Evolutionary conservation across 2,888 invertebrate species (phyloP), one percentile per base, ranked within the genome.

Genomic region (Scotopteryx bipunctaria): DNA sequence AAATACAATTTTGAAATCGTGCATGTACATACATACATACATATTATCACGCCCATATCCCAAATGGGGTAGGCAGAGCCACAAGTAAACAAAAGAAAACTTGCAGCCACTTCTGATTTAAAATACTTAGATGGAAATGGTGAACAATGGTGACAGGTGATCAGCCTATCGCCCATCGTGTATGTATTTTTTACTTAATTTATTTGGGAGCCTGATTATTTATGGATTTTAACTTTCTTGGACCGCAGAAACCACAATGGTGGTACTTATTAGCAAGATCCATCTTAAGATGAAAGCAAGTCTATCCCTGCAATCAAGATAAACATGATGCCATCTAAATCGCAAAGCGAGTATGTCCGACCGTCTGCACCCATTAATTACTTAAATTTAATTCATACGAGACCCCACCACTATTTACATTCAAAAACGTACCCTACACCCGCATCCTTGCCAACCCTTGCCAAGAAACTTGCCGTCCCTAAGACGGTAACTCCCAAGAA

Each of bases 361-460:
- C 66, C 59, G 57, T 65, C 70, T 64, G 75, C 75, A 67, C 69
- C 86, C 82, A 86, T 88, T 90, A 90, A 90, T 90, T 89, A 90
- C 89, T 89, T 86, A 89, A 88, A 89, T 88, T 86, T 85, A 89
- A 89, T 89, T 90, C 88, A 88, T 89, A 86, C 83, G 84, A 81
- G 83, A 77, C 80, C 83, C 72, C 74, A 67, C 84, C 84, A 86
- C 86, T 89, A 89, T 90, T 90, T 89, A 89, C 89, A 88, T 88
- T 88, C 87, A 87, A 87, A 88, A 88, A 86, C 82, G 79, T 75
- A 70, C 73, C 75, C 71, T 78, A 76, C 72, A 63, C 81, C 83
- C 53, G 47, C 53, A 53, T 47, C 52, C 78, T 73, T 71, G 75
- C 87, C 73, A 86, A 86, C 88, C 88, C 89, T 87, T 87, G 78